Evolutionary conservation across 2,113 vertebrate species (phyloP), one percentile per base, ranked within the genome.

Genomic region (Proteles cristata): DNA sequence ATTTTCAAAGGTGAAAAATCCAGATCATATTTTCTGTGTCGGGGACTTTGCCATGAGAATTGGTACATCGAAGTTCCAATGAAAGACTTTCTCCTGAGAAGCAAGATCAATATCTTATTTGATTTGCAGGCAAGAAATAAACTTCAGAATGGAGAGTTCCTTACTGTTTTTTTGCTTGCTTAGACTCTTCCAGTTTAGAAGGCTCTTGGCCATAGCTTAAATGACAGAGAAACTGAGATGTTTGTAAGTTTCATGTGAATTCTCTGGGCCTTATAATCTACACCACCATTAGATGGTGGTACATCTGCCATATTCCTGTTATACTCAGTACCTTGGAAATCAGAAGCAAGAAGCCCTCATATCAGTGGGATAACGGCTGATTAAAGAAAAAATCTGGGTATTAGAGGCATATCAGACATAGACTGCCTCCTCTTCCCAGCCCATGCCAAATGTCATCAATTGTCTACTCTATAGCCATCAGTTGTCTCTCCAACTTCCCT

Each of bases 21-120:
- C 26, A 55, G 55, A 61, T 39, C 28, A 31, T 69, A 89, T 76
- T 92, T 93, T 95, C 90, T 82, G 58, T 48, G 53, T 33, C 63
- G 96, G 50, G 77, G 87, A 82, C 90, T 97, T 90, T n/a, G 83
- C 94, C 84, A 90, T 28, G 69, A 96, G 90, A 93, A 90, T 8
- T 77, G 71, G 31, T 81, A 50, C 84, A 93, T 33, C 73, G 82
- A 94, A 92, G 69, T 91, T 63, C 89, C 85, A 95, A 63, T 50
- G 81, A 95, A 76, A 94, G 96, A 69, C 48, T 90, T 93, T 95
- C 83, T 93, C 80, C 73, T 85, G 92, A 93, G 80, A 96, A 88
- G 69, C 84, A 97, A 97, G 92, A 89, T 96, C 82, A 77, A 45
- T 96, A 95, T 92, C 43, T 97, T 94, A 92, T 96, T 95, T 96